A percentile compares a stretch with the other conserved stretches of the same genome.
Conservation (phyloP, 2,797 vertebrate genomes). For the Yasuhikotakia modesta region DNA sequence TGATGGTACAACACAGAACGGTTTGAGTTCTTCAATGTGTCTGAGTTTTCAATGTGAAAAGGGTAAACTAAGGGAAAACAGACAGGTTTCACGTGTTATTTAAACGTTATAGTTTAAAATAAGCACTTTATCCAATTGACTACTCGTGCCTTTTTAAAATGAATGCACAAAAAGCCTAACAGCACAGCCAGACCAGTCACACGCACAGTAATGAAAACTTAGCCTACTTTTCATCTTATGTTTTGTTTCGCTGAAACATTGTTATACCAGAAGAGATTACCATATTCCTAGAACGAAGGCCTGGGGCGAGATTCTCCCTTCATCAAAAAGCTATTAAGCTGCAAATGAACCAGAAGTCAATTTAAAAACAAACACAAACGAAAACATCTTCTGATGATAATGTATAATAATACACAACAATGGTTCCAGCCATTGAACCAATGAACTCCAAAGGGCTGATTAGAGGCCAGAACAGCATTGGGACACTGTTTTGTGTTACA, state of each 20-base stretch:
- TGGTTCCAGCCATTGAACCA: neutral
- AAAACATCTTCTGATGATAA: neutral
- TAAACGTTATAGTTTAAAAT: too few relatives aligned
- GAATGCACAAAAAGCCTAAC: neutral
- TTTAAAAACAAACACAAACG: constrained; percentile 1
- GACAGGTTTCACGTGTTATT: too few relatives aligned
- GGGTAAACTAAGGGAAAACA: neutral
- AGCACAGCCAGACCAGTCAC: neutral
- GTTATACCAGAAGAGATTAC: neutral
- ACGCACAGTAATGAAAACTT: neutral
- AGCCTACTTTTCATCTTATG: constrained; percentile 7
- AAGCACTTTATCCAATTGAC: too few relatives aligned
- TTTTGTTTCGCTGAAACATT: neutral
- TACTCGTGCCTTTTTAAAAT: neutral
- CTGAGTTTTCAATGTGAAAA: neutral
- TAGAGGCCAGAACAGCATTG: neutral
- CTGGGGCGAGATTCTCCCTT: neutral
- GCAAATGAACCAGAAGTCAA: neutral
- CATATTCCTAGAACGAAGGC: neutral
- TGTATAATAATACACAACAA: neutral
- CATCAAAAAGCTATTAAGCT: constrained; percentile 1
- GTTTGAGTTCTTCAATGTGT: too few relatives aligned
- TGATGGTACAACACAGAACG: neutral
- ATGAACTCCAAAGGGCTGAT: neutral
- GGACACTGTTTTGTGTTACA: neutral